Conservation (phyloP, 1,140 invertebrate genomes). For the Eueides isabella region DNA sequence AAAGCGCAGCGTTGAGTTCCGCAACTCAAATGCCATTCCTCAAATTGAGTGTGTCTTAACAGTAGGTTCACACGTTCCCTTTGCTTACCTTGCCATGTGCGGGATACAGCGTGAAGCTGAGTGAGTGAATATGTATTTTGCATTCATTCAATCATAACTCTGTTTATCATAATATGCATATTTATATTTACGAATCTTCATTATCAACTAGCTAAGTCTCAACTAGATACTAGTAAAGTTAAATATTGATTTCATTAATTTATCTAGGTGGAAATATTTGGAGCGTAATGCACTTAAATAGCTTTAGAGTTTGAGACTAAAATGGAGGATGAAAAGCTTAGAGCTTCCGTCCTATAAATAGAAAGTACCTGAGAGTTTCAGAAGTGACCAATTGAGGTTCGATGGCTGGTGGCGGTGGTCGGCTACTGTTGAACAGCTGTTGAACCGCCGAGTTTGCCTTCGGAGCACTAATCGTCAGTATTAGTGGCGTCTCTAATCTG, state of each 20-base stretch:
- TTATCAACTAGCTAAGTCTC: too few relatives aligned
- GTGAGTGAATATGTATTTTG: too few relatives aligned
- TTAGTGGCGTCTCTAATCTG: conserved; percentile 71
- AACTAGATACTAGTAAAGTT: too few relatives aligned
- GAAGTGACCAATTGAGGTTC: conserved; percentile 73
- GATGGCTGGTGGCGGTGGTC: conserved; percentile 72
- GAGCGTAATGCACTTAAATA: neutral
- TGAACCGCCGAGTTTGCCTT: conserved; percentile 73
- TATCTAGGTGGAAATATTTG: neutral
- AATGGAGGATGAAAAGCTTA: conserved; percentile 2
- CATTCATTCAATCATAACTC: too few relatives aligned
- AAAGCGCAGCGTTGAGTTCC: too few relatives aligned
- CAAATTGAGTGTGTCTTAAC: too few relatives aligned
- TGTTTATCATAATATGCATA: too few relatives aligned
- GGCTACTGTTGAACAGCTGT: conserved; percentile 69
- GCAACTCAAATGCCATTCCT: too few relatives aligned
- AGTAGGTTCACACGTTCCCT: too few relatives aligned
- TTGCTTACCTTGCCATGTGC: too few relatives aligned
- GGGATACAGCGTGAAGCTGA: too few relatives aligned
- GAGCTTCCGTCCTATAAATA: neutral
- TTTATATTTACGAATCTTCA: too few relatives aligned
- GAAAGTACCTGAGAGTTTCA: conserved; percentile 68
- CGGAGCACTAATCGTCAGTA: conserved; percentile 61
- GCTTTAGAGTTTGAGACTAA: conserved; percentile 5
- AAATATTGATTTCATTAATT: neutral